These are phyloP conservation scores for Lomographa bimaculata DNA, from an alignment of 2,888 invertebrate species.

Conservation along the genomic window DNA sequence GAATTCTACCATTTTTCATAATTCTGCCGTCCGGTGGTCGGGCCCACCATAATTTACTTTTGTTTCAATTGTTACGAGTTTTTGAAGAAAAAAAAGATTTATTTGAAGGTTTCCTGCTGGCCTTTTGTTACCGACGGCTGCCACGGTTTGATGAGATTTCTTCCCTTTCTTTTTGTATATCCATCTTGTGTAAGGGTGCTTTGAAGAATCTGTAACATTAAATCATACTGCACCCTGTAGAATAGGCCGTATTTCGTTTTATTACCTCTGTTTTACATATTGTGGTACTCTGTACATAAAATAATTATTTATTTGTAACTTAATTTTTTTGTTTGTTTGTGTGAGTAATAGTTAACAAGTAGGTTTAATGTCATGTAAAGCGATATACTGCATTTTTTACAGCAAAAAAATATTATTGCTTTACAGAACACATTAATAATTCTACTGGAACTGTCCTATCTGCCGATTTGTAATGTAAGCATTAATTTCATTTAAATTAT, in stretches of 20 bases:
- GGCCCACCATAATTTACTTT: constrained; percentile 71
- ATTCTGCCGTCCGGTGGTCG: constrained; percentile 52
- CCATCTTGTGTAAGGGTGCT: constrained; percentile 15
- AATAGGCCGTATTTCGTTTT: not conserved
- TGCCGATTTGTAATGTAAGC: no score
- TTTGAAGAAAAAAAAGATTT: constrained; percentile 61
- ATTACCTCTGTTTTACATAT: no score
- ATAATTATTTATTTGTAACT: no score
- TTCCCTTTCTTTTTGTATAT: constrained; percentile 27
- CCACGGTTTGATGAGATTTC: constrained; percentile 50
- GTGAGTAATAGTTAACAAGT: no score
- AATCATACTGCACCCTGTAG: constrained; percentile 10
- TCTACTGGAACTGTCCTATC: no score
- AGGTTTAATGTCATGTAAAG: no score
- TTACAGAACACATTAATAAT: no score
- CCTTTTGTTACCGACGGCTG: constrained; percentile 46
- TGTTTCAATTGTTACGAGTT: constrained; percentile 77
- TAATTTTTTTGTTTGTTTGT: no score
- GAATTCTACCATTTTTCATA: constrained; percentile 65
- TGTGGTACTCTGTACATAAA: no score
- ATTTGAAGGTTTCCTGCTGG: constrained; percentile 52
- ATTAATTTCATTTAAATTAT: no score
- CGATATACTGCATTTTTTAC: no score
- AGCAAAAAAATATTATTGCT: no score
- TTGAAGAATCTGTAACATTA: constrained; percentile 15